A percentile compares a stretch with the other conserved stretches of the same genome.
Evolutionary conservation across 2,888 invertebrate species (phyloP).

Genomic region (Tenthredo distinguenda): DNA sequence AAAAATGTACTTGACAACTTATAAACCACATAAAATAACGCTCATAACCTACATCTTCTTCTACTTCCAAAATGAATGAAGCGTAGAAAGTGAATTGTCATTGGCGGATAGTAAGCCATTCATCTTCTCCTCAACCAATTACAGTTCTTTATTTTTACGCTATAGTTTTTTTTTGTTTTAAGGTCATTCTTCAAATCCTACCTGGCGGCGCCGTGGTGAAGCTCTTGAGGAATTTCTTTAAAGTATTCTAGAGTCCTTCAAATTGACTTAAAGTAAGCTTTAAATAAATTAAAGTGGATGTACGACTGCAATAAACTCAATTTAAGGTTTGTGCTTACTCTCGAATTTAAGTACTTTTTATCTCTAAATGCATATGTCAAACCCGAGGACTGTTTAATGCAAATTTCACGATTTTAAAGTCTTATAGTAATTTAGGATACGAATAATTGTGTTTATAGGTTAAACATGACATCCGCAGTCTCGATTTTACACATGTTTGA

Average conservation of each 20-base stretch:
- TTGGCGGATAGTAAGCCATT: not conserved
- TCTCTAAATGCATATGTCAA: not conserved
- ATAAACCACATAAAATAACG: not conserved
- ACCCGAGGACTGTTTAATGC: not conserved
- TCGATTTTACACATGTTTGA: not conserved
- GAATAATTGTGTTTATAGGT: not conserved
- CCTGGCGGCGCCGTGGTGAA: not conserved
- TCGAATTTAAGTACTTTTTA: not conserved
- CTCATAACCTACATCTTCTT: slow-evolving; percentile 7
- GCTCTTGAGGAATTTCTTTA: not conserved
- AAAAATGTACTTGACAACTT: not conserved
- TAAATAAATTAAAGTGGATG: not conserved
- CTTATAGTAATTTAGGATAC: not conserved
- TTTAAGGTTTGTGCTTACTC: not conserved
- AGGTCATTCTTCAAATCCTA: not conserved
- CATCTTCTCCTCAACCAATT: not conserved
- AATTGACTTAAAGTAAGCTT: not conserved
- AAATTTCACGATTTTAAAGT: not conserved
- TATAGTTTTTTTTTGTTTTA: not conserved
- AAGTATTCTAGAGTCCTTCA: not conserved
- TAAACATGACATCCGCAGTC: not conserved
- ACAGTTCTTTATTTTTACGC: not conserved
- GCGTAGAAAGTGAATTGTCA: not conserved
- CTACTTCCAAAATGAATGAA: not conserved
- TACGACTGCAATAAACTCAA: not conserved